Conservation (phyloP, 2,888 invertebrate genomes). For the Macrosiphum euphorbiae region DNA sequence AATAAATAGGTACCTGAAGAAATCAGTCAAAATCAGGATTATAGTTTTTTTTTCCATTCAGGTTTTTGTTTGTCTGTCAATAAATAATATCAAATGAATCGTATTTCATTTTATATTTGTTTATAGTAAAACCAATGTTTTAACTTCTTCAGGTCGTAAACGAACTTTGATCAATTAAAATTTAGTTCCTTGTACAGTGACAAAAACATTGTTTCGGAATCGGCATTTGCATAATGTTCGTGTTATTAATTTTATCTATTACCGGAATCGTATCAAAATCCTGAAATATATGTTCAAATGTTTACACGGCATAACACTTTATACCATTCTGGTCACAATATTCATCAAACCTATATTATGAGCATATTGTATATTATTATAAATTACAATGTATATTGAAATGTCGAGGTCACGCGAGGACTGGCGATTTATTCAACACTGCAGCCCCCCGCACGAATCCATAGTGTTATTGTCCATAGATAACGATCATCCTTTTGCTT, state of each 20-base stretch:
- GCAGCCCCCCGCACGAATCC: background rate
- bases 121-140: background rate
- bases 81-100: background rate
- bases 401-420: background rate
- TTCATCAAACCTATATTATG: background rate
- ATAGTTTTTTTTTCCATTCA: background rate
- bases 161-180: background rate
- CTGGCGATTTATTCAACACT: background rate
- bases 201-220: background rate
- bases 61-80: background rate
- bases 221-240: background rate
- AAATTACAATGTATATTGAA: background rate
- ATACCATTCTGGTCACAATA: background rate
- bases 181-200: background rate
- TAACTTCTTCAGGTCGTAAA: background rate
- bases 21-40: background rate
- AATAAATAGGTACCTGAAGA: background rate
- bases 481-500: slow-evolving; percentile 25
- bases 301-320: background rate
- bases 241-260: background rate
- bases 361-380: background rate
- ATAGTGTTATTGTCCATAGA: slow-evolving; percentile 9
- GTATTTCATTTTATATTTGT: background rate
- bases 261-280: background rate
- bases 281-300: background rate